A percentile compares a stretch with the other conserved stretches of the same genome.
Evolutionary conservation across 2,113 vertebrate genomes (phyloP).

Genomic region (Lampris incognitus): DNA sequence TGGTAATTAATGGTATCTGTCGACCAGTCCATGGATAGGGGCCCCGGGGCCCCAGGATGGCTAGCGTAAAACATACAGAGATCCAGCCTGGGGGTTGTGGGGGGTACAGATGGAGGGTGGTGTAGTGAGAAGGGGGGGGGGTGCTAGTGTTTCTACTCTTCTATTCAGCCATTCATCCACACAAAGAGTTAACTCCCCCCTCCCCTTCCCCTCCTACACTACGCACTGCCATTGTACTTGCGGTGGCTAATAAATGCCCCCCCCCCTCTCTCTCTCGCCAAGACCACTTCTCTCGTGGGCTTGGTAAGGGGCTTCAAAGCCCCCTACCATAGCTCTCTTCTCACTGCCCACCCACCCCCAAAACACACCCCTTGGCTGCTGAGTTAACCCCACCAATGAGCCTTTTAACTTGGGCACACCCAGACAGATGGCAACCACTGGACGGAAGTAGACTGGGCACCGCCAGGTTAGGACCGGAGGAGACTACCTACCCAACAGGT

Average conservation of each 20-base stretch:
- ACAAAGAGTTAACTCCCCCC: constrained; percentile 81
- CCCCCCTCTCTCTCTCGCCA: constrained; percentile 57
- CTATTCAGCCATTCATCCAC: constrained; percentile 81
- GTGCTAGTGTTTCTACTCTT: constrained; percentile 84
- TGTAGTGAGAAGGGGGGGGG: constrained; percentile 62
- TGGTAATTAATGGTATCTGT: constrained; percentile 85
- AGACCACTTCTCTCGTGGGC: constrained; percentile 60
- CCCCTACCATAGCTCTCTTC: constrained; percentile 55
- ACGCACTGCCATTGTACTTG: constrained; percentile 74
- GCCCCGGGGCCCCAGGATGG: constrained; percentile 70
- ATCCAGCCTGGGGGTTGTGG: constrained; percentile 52
- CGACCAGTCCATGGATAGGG: constrained; percentile 67
- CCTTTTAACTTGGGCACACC: constrained; percentile 69
- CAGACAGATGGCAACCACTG: constrained; percentile 78
- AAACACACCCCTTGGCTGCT: constrained; percentile 48
- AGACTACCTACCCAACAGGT: constrained; percentile 46
- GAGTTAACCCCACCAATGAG: constrained; percentile 69
- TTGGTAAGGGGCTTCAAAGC: constrained; percentile 68
- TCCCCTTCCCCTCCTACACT: constrained; percentile 79
- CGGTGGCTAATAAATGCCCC: constrained; percentile 68
- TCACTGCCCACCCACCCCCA: constrained; percentile 37
- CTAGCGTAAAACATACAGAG: constrained; percentile 80
- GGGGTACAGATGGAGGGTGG: constrained; percentile 28
- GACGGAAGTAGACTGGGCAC: constrained; percentile 50
- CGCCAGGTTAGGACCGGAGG: constrained; percentile 66